phyloP scores from a whole-genome alignment of 53 echinoderm and acorn worm genomes.

The Mesocentrotus franciscanus region DNA sequence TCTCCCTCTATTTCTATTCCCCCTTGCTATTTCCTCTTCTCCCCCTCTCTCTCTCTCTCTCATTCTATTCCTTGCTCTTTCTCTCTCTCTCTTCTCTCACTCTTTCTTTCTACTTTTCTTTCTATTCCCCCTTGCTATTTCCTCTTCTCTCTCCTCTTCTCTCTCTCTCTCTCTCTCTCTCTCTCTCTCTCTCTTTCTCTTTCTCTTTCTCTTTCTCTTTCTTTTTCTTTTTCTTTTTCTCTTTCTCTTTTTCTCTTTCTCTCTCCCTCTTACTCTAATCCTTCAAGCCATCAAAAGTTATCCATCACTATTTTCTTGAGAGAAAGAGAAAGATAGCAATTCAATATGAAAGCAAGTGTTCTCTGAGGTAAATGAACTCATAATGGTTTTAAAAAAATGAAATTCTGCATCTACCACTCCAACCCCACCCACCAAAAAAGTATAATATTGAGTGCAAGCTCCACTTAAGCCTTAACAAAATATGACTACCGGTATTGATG shows the following conservation, averaged over 20 bases:
- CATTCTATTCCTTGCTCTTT: not conserved
- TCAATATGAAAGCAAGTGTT: not conserved
- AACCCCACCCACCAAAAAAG: not conserved
- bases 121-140: not conserved
- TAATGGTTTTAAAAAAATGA: too few relatives aligned
- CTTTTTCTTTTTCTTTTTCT: not conserved
- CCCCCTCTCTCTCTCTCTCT: too few relatives aligned
- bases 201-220: not conserved
- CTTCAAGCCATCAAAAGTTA: not conserved
- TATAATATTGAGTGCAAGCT: not conserved
- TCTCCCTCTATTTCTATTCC: too few relatives aligned
- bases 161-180: not conserved
- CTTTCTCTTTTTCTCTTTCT: too few relatives aligned
- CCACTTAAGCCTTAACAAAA: not conserved
- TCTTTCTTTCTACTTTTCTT: too few relatives aligned
- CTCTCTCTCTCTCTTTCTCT: not conserved
- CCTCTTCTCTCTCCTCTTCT: not conserved
- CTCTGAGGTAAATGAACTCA: not conserved
- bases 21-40: too few relatives aligned
- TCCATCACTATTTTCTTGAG: not conserved
- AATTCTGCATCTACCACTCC: not conserved
- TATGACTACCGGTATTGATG: not conserved
- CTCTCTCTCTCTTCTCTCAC: not conserved
- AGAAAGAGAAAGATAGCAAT: not conserved
- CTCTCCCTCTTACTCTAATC: not conserved